Evolutionary conservation across 2,113 vertebrate genomes (phyloP).

Genomic region (Rhipidura dahli): DNA sequence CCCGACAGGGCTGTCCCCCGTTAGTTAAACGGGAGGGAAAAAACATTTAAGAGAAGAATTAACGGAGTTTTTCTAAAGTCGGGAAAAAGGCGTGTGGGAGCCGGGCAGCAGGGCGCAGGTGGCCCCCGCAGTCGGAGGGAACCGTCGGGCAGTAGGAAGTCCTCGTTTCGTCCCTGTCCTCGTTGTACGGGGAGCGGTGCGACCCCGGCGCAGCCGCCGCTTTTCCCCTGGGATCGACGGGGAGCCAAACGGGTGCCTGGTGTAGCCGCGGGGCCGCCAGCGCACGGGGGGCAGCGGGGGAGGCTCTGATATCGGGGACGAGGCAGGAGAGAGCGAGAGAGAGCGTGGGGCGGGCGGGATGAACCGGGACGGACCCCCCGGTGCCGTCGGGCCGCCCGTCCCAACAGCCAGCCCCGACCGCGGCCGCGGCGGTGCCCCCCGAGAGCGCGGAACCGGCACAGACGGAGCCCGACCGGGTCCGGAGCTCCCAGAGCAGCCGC

Average conservation of each 20-base stretch:
- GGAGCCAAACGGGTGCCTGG: accelerated
- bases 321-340: not conserved
- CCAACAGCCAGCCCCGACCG: not conserved
- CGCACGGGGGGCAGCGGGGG: not conserved
- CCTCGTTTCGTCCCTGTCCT: not conserved
- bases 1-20: not conserved
- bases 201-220: not conserved
- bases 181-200: not conserved
- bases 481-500: not conserved
- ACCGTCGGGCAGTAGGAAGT: not conserved
- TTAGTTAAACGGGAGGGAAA: not conserved
- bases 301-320: not conserved
- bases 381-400: not conserved
- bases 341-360: not conserved
- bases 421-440: not conserved
- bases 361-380: not conserved
- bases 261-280: too few relatives aligned
- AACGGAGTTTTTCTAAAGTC: not conserved
- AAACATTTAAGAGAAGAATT: not conserved
- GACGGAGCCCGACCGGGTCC: not conserved
- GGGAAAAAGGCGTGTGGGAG: accelerated
- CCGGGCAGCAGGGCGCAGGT: not conserved
- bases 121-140: not conserved
- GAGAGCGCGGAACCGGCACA: not conserved
- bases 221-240: not conserved